A percentile compares a stretch with the other conserved stretches of the same genome.
phyloP scores from a whole-genome alignment of 1,140 invertebrate species.

The Whitmania pigra region DNA sequence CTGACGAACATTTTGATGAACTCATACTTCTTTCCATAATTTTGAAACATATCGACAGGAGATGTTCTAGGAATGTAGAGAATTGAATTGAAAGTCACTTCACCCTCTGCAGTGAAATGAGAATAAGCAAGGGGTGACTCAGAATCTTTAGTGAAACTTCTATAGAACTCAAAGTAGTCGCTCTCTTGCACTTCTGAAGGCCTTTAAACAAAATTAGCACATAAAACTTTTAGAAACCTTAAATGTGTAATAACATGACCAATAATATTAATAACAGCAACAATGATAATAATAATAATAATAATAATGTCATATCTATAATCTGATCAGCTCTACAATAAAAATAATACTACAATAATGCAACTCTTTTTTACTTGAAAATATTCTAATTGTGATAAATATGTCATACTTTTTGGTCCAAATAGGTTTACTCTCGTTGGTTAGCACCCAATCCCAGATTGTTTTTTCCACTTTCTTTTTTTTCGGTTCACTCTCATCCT shows the following conservation, averaged over 20 bases:
- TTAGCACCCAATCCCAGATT: constrained; percentile 91
- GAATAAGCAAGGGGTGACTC: constrained; percentile 70
- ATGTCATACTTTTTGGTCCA: constrained; percentile 73
- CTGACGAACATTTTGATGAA: constrained; percentile 67
- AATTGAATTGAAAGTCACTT: constrained; percentile 93
- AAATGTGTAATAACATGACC: background rate
- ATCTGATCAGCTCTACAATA: too few species aligned
- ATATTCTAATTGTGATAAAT: background rate
- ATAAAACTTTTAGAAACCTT: background rate
- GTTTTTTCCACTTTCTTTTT: constrained; percentile 90
- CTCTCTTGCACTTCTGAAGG: constrained; percentile 67
- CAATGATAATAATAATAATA: too few species aligned
- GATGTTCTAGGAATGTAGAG: constrained; percentile 79
- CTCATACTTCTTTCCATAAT: constrained; percentile 70
- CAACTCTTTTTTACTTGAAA: background rate
- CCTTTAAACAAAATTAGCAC: constrained; percentile 36
- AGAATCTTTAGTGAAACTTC: constrained; percentile 78
- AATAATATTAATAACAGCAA: background rate
- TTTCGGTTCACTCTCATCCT: constrained; percentile 60
- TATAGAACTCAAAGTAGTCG: constrained; percentile 90
- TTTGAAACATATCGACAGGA: constrained; percentile 82
- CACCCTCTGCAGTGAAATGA: constrained; percentile 96
- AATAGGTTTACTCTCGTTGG: constrained; percentile 93
- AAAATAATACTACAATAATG: too few species aligned
- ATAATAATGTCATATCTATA: too few species aligned